These are phyloP conservation scores for Tarsius wallacei DNA, from an alignment of 2,797 vertebrate species.

Conservation along the genomic window DNA sequence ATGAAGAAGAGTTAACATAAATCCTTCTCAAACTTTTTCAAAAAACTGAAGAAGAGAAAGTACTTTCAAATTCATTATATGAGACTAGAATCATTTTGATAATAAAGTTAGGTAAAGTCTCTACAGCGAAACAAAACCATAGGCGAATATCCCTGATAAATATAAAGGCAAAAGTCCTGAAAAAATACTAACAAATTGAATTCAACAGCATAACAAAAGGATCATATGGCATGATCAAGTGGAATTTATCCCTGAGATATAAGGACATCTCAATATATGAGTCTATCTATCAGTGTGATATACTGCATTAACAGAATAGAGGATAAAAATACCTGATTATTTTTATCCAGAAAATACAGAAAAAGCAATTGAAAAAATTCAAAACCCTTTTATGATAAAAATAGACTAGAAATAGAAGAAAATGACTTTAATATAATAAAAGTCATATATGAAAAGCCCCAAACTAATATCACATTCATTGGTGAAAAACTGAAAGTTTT, in stretches of 20 bases:
- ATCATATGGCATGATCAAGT: neutral
- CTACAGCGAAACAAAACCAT: neutral
- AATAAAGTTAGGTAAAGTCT: neutral
- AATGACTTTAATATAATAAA: neutral
- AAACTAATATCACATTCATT: neutral
- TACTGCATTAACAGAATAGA: neutral
- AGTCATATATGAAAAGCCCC: neutral
- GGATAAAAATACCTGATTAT: neutral
- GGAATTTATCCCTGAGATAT: neutral
- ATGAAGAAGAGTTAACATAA: neutral
- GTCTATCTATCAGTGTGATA: neutral
- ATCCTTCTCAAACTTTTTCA: neutral
- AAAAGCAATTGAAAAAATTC: neutral
- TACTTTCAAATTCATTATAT: neutral
- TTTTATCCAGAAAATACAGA: neutral
- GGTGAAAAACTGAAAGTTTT: neutral
- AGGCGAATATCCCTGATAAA: neutral
- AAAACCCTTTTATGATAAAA: neutral
- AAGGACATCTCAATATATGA: neutral
- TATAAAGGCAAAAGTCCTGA: neutral
- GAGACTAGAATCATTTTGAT: neutral
- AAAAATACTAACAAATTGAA: neutral
- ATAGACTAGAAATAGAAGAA: neutral
- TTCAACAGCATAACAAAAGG: neutral
- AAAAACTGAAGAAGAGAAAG: neutral